Base-by-base conservation (phyloP, 2,113 vertebrate species). In the Eudyptes chrysolophus region DNA sequence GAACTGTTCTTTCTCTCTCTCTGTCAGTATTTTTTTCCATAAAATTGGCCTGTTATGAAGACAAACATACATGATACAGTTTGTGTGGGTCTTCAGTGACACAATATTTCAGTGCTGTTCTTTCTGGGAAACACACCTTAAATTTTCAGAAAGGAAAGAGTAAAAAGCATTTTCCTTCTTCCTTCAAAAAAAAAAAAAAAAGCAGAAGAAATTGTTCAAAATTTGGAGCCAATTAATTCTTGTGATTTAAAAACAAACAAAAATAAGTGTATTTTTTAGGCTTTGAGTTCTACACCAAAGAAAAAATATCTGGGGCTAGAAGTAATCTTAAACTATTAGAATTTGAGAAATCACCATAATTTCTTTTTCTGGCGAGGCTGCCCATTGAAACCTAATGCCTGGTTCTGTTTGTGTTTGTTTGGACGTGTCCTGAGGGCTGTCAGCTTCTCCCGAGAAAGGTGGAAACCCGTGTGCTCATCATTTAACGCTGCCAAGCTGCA, bases 401-500 rank as follows among this genome's bases (percentile, higher is more conserved):
- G 46, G 18, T 48, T 48, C 32, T 7, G 3, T n/a, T 10, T 46
- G 34, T 11, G 46, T 10, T 40, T 13, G 7, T 42, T 32, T 32
- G 48, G 61, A 69, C 42, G 69, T 4, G 32, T 44, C 36, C 27
- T 5, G 29, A 14, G 42, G 60, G 30, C 66, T 21, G 10, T 9
- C 30, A 12, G 51, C 58, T 61, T 38, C 74, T 54, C n/a, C 60
- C 24, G 54, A 5, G n/a, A 38, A 16, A 26, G 66, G 15, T 7
- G 58, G 24, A 52, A 65, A 11, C 3, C 15, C 44, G 3, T 1
- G 6, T 20, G 34, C n/a, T 61, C 40, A 15, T 16, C 52, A 42
- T 13, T 17, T 2, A 8, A 8, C 25, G 2, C n/a, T 8, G 6
- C 58, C 0, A 4, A 52, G 44, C 29, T 40, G 34, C 58, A 3